These are phyloP conservation scores for Sminthurinus signatus DNA, from an alignment of 1,140 invertebrate species.

Conservation along the genomic window DNA sequence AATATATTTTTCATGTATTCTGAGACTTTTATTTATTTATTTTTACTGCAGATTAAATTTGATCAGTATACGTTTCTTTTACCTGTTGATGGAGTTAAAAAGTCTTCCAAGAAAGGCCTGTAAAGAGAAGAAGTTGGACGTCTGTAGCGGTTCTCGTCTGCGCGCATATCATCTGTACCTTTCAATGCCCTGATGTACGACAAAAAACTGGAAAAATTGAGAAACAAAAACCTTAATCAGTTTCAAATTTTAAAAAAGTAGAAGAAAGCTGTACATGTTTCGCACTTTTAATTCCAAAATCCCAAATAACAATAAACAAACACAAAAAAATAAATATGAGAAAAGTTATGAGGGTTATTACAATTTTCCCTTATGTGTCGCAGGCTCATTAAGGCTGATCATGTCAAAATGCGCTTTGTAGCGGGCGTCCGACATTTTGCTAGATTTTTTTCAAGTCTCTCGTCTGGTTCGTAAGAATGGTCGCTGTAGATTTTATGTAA, in stretches of 20 bases:
- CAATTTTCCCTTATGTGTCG: slow-evolving; percentile 84
- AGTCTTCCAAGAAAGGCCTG: slow-evolving; percentile 51
- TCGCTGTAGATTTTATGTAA: slow-evolving; percentile 52
- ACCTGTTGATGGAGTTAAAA: no score
- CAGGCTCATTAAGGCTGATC: slow-evolving; percentile 82
- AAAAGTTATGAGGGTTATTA: slow-evolving; percentile 85
- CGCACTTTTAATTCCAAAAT: neutral
- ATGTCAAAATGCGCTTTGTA: slow-evolving; percentile 58
- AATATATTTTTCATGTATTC: no score
- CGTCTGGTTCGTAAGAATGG: slow-evolving; percentile 63
- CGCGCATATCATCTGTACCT: slow-evolving; percentile 84
- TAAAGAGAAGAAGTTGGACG: slow-evolving; percentile 53
- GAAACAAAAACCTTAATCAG: neutral
- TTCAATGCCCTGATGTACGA: no score
- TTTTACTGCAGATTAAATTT: no score
- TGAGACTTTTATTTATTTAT: no score
- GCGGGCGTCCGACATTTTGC: slow-evolving; percentile 16
- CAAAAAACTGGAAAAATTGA: neutral
- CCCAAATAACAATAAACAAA: neutral
- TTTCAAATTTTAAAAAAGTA: neutral
- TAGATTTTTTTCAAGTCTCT: slow-evolving; percentile 54
- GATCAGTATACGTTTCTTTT: no score
- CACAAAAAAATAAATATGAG: slow-evolving; percentile 45
- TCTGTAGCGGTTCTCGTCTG: slow-evolving; percentile 54
- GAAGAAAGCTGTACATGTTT: neutral